Conservation (phyloP, 2,888 invertebrate species). For the Ceraclea dissimilis region DNA sequence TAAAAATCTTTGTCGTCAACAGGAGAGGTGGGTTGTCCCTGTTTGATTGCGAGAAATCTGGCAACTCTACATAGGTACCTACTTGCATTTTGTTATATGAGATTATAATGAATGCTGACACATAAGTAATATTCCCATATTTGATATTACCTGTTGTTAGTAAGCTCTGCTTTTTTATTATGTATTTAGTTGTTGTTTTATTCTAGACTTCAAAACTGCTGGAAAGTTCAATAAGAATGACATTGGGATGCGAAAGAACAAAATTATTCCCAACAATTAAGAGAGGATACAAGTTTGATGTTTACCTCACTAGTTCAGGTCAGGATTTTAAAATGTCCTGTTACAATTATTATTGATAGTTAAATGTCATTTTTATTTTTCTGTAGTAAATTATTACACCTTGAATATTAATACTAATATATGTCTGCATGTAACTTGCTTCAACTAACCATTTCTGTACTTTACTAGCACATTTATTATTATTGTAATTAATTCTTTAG, state of each 20-base stretch:
- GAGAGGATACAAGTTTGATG: slow-evolving; percentile 74
- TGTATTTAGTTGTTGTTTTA: slow-evolving; percentile 2
- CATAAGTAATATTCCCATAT: too few relatives aligned
- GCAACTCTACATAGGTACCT: too few relatives aligned
- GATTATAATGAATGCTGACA: too few relatives aligned
- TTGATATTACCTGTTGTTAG: background rate
- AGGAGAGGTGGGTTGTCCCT: too few relatives aligned
- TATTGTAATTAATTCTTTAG: background rate
- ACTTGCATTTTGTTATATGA: too few relatives aligned
- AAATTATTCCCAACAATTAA: slow-evolving; percentile 77
- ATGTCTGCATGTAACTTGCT: background rate
- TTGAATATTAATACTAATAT: background rate
- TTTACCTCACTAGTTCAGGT: slow-evolving; percentile 86
- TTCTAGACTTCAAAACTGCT: slow-evolving; percentile 40
- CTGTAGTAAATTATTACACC: slow-evolving; percentile 4
- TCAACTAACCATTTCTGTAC: too few relatives aligned
- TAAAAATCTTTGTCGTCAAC: too few relatives aligned
- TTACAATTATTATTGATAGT: slow-evolving; percentile 10
- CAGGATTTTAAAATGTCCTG: slow-evolving; percentile 34
- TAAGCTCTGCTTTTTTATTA: background rate
- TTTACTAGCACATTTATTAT: background rate
- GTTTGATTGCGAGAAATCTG: too few relatives aligned
- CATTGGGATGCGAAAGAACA: slow-evolving; percentile 65
- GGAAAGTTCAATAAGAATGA: slow-evolving; percentile 66
- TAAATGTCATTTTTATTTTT: slow-evolving; percentile 16